Base-by-base conservation (phyloP, 2,797 vertebrate species). In the Smutsia gigantea region DNA sequence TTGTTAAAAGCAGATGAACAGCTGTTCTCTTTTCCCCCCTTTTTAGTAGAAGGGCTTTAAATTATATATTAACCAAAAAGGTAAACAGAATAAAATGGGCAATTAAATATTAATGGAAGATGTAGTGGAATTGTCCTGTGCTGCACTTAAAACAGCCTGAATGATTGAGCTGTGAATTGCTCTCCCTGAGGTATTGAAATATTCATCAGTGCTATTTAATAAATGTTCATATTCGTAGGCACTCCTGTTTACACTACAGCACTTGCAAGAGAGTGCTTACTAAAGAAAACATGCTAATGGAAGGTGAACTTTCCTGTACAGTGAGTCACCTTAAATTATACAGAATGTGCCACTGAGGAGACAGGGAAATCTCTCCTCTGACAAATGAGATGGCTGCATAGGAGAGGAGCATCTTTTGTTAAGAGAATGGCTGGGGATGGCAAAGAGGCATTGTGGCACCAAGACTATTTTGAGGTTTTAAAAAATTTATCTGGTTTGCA, bases 51-150 rank as follows among this genome's bases (percentile, higher is more conserved):
- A 98, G 96, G 95, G 95, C 94, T 99, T 98, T 99, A 98, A 99
- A 99, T 99, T 99, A 99, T 99, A 98, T 98, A 99, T 99, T 99
- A 99, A 99, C 98, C 96, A 97, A 98, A 99, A 99, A 99, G 98
- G 99, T 99, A 99, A 99, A 99, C 98, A 99, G 98, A 99, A 99
- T 99, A 99, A 99, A 99, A 99, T 98, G 97, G 98, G 97, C 97
- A 98, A 99, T 99, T 98, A 99, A 99, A 99, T 99, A 99, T 99
- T 99, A 98, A 99, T 99, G 98, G 98, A 98, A 98, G 98, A 99
- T 99, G 99, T 99, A 98, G 98, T 98, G 98, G 98, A 99, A 99
- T 99, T 99, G 98, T 99, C 98, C 98, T 99, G 95, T 97, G 98
- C 98, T 98, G 98, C 98, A 98, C 98, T 98, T 99, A 99, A 99